A percentile compares a stretch with the other conserved stretches of the same genome.
Conservation (phyloP, 2,797 vertebrate genomes). For the Oophaga sylvatica region DNA sequence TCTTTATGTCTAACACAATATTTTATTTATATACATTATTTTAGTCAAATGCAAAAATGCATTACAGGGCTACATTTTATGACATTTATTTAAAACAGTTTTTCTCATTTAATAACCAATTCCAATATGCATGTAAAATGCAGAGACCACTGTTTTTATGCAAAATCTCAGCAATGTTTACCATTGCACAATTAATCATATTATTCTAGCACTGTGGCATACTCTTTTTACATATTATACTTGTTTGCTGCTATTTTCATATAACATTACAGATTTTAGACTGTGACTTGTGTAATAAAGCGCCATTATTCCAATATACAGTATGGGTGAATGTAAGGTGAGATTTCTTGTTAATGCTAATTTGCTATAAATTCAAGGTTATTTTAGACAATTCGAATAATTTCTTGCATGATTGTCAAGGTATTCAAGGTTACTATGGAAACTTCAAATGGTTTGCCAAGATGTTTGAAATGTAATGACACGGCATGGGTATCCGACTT, state of each 20-base stretch:
- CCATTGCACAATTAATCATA: background rate
- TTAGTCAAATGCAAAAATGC: too few species aligned
- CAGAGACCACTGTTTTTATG: background rate
- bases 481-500: slow-evolving; percentile 45
- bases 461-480: slow-evolving; percentile 47
- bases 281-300: background rate
- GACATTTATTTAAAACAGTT: too few species aligned
- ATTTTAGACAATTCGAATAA: slow-evolving; percentile 37
- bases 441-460: slow-evolving; percentile 47
- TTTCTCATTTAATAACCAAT: too few species aligned
- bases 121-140: too few species aligned
- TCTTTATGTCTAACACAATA: too few species aligned
- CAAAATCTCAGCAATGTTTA: background rate
- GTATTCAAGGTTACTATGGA: slow-evolving; percentile 47
- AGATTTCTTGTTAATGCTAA: background rate
- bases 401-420: slow-evolving; percentile 36
- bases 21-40: too few species aligned
- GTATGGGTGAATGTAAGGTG: slow-evolving; percentile 16
- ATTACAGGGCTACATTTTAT: too few species aligned
- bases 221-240: background rate
- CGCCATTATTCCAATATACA: background rate
- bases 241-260: background rate
- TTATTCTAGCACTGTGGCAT: background rate
- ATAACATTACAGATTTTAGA: background rate
- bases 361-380: slow-evolving; percentile 32